Conservation (phyloP, 2,797 vertebrate species). For the Gastrophryne carolinensis region DNA sequence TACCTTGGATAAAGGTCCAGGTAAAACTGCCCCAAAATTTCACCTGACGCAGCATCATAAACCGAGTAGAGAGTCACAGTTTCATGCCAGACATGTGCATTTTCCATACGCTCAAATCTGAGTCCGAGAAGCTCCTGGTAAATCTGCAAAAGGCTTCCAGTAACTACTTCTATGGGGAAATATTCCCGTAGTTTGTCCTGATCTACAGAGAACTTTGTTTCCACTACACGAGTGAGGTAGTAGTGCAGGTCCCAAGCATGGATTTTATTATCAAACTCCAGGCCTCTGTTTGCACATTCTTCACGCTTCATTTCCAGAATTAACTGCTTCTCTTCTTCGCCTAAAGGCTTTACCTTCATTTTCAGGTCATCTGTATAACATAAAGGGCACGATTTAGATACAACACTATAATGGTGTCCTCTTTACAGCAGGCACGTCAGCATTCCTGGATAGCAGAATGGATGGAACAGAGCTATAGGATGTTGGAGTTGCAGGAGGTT, state of each 20-base stretch:
- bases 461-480: no score
- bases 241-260: constrained; percentile 93
- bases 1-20: constrained; percentile 93
- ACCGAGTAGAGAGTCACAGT: constrained; percentile 81
- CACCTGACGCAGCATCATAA: constrained; percentile 74
- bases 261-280: constrained; percentile 81
- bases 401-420: no score
- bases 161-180: constrained; percentile 89
- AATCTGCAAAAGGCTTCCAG: constrained; percentile 82
- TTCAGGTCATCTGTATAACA: constrained; percentile 82
- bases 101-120: constrained; percentile 74
- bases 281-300: constrained; percentile 80
- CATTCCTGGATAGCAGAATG: no score
- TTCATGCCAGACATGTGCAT: constrained; percentile 82
- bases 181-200: constrained; percentile 92
- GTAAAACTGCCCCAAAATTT: constrained; percentile 90
- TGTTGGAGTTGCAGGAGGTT: no score
- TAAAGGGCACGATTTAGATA: no score
- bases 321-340: constrained; percentile 81
- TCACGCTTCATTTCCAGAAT: constrained; percentile 84
- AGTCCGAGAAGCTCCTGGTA: constrained; percentile 91
- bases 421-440: no score
- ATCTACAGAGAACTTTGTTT: constrained; percentile 86
- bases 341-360: constrained; percentile 79
- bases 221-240: constrained; percentile 90